A percentile compares a stretch with the other conserved stretches of the same genome.
Conservation (phyloP, 2,888 invertebrate genomes). For the Odontocerum albicorne region DNA sequence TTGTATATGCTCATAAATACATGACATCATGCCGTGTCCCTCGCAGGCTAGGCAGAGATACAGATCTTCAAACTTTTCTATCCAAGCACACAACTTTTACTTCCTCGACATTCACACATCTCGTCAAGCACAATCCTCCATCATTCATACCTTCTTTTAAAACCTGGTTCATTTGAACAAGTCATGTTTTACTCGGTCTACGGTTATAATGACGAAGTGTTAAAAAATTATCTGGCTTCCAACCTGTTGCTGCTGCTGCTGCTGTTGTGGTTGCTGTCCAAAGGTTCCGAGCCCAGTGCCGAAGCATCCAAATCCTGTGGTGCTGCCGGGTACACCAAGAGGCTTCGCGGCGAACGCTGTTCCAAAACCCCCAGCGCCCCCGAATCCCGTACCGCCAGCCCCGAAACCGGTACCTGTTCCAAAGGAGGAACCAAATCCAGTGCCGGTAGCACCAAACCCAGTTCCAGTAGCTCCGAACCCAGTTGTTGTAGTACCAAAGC, state of each 20-base stretch:
- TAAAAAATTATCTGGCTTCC: background rate
- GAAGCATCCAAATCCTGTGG: constrained; percentile 55
- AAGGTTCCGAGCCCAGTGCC: constrained; percentile 52
- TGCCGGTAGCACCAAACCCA: constrained; percentile 40
- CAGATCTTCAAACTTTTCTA: too few relatives aligned
- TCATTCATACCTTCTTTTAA: too few relatives aligned
- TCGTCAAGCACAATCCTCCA: too few relatives aligned
- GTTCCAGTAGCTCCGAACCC: constrained; percentile 41
- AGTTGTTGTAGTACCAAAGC: constrained; percentile 37
- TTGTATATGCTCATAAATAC: too few relatives aligned
- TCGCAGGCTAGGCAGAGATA: too few relatives aligned
- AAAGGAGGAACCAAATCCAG: constrained; percentile 40
- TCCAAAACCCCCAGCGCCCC: constrained; percentile 17
- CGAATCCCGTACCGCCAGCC: constrained; percentile 14
- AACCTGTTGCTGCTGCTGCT: constrained; percentile 49
- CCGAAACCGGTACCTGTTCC: constrained; percentile 29
- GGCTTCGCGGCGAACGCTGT: constrained; percentile 24
- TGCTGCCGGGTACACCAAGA: constrained; percentile 41
- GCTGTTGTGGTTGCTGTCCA: constrained; percentile 54
- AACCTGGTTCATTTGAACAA: too few relatives aligned
- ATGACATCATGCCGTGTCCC: too few relatives aligned
- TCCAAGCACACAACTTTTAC: too few relatives aligned
- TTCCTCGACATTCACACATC: too few relatives aligned
- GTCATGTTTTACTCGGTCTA: background rate
- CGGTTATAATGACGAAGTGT: too few relatives aligned